Base-by-base conservation (phyloP, 2,888 invertebrate genomes). In the Icerya purchasi region DNA sequence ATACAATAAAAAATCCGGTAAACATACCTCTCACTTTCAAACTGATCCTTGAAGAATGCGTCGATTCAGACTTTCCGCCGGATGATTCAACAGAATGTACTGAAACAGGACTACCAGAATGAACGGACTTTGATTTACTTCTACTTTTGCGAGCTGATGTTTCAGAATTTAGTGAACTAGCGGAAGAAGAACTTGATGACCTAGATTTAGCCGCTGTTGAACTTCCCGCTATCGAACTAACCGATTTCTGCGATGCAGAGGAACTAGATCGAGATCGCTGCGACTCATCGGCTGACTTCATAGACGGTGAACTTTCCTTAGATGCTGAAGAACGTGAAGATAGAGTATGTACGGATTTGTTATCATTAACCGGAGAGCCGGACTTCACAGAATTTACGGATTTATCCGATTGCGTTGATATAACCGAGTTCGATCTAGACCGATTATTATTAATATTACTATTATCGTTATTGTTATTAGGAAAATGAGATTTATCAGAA, bases 91-190 rank as follows among this genome's bases (percentile, higher is more conserved):
- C 49, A 10, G 63, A 63, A 20, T 61, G 53, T 19, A 19, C 36
- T 21, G 52, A 53, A 3, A 49, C 53, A 8, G 54, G 54, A 24
- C 62, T 61, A n/a, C 59, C 52, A 14, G 59, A 58, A 22, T 22
- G 55, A n/a, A 50, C 58, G 3, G 61, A 62, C n/a, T 51, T 53
- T 20, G 60, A 59, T 19, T 63, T 64, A 25, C 61, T 54, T 20
- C 61, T 62, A 20, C 58, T 61, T 20, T 58, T 22, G 14, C 54
- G 57, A 36, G 14, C 36, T 8, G 36, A 36, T 36, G 5, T 36
- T 36, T n/a, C 58, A 56, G 65, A 66, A 36, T 60, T 65, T 22
- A 65, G 60, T 3, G 69, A 70, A 62, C 72, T 69, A 18, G 57
- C 61, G 20, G 60, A 62, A 22, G 54, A 56, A 65, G 71, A 70